These are phyloP conservation scores for Sacculina carcini DNA, from an alignment of 2,888 invertebrate genomes.

Conservation along the genomic window DNA sequence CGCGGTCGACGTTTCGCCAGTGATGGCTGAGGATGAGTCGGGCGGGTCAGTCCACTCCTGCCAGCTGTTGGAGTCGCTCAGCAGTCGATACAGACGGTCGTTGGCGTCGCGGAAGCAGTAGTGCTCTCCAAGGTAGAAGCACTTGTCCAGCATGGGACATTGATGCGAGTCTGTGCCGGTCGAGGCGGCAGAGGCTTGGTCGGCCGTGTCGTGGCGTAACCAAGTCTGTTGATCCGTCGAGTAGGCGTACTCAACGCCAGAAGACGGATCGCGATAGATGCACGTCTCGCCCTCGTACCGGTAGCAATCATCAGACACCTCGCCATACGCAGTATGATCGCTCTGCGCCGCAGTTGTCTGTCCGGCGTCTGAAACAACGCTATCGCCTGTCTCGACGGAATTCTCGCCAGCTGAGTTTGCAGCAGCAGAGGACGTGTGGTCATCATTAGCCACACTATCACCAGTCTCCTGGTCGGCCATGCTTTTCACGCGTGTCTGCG, in stretches of 20 bases:
- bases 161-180: too few species aligned
- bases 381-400: too few species aligned
- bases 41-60: conserved; percentile 13
- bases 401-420: too few species aligned
- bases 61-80: conserved; percentile 22
- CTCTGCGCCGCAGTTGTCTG: too few species aligned
- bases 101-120: conserved; percentile 18
- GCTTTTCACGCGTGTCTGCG: too few species aligned
- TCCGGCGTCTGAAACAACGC: too few species aligned
- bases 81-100: conserved; percentile 27
- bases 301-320: conserved; percentile 21
- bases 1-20: conserved; percentile 14
- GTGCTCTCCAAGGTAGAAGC: conserved; percentile 1
- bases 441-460: too few species aligned
- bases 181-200: not conserved
- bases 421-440: too few species aligned
- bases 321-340: too few species aligned
- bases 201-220: conserved; percentile 13
- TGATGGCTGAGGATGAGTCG: not conserved
- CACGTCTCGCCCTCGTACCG: conserved; percentile 41
- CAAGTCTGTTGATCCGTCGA: conserved; percentile 22
- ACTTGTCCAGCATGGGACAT: not conserved
- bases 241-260: conserved; percentile 39
- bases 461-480: too few species aligned
- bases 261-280: conserved; percentile 43